Evolutionary conservation across 2,797 vertebrate species (phyloP).

Genomic region (Parauchenoglanis punctatus): DNA sequence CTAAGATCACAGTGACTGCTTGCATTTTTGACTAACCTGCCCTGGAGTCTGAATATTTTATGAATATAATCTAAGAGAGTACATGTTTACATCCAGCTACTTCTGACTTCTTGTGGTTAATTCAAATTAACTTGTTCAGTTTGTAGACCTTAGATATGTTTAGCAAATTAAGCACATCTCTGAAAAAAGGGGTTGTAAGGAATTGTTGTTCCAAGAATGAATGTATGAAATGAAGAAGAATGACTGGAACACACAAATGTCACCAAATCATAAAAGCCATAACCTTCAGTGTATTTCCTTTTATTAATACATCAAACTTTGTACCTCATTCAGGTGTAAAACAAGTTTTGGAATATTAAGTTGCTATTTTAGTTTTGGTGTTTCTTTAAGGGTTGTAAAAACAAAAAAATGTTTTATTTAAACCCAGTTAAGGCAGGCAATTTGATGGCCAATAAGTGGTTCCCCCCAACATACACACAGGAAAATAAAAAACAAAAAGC

Average conservation of each 20-base stretch:
- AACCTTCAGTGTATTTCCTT: not conserved
- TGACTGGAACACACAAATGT: not conserved
- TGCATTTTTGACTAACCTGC: not conserved
- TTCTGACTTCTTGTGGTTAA: not conserved
- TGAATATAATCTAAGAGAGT: not conserved
- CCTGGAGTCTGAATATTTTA: not conserved
- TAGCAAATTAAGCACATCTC: not conserved
- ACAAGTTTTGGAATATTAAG: not conserved
- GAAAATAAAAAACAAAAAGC: not conserved
- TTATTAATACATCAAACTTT: not conserved
- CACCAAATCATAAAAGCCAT: not conserved
- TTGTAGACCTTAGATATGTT: not conserved
- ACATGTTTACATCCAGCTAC: not conserved
- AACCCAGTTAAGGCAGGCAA: not conserved
- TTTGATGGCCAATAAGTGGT: not conserved
- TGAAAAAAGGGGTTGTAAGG: no score
- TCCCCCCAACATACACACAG: not conserved
- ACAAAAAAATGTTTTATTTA: not conserved
- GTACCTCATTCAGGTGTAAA: not conserved
- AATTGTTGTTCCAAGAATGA: not conserved
- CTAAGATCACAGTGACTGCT: not conserved
- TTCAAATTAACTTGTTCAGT: not conserved
- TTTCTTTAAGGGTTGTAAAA: not conserved
- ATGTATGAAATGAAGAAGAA: not conserved
- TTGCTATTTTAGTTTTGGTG: not conserved